Base-by-base conservation (phyloP, 1,140 invertebrate species). In the Prorops nasuta region DNA sequence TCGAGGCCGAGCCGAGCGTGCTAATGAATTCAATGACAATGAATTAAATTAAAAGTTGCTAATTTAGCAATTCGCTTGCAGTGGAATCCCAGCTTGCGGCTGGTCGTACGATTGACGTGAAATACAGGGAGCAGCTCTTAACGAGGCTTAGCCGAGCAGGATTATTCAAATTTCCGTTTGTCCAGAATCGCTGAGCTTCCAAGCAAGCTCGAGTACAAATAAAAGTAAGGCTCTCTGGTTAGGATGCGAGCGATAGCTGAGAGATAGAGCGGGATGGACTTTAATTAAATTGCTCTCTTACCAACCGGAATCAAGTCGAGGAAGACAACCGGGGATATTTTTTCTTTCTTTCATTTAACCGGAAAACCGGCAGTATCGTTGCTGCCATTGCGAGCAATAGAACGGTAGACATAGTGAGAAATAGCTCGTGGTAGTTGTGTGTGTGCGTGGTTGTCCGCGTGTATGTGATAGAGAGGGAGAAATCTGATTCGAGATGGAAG, bases 141-240 rank as follows among this genome's bases (percentile, higher is more conserved):
- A 49, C 34, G 43, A 49, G 20, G 34, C 36, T 43, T 34, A 37
- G 12, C 24, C 21, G 35, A 12, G 19, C 34, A 32, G 44, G 43
- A 49, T 57, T 54, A 54, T 60, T 60, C 54, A 57, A 57, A 57
- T 60, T 52, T 52, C 50, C 48, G 51, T 56, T 56, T 39, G 50
- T 56, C 38, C 36, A 10, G 8, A 19, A 17, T 15, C 15, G 14
- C 6, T 17, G 1, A 15, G 32, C 7, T 37, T 17, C 17, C 31
- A 21, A 16, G 44, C 35, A 18, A 51, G 28, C 41, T 24, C 36
- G 17, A n/a, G 40, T 18, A 20, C 39, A 43, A 53, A 53, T 52
- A 51, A 56, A 51, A 32, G 19, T 16, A 55, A 43, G 24, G 44
- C 17, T 9, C 22, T 2, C 2, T 36, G 20, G 15, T 22, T 45